A percentile compares a stretch with the other conserved stretches of the same genome.
Evolutionary conservation across 2,888 invertebrate species (phyloP).

Genomic region (Ditula angustiorana): DNA sequence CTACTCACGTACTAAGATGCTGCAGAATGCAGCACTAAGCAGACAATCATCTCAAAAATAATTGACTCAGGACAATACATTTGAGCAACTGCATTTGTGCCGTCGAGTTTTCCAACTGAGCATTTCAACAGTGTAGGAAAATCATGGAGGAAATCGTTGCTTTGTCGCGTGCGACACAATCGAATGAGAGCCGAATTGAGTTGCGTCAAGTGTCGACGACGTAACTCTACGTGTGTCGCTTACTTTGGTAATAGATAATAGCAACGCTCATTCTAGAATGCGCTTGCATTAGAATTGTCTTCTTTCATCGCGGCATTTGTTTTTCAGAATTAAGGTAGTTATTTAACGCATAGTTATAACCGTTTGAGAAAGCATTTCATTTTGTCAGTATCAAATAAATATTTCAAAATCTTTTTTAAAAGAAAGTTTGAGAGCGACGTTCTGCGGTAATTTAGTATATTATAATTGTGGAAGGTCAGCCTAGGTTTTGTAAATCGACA

Average conservation of each 20-base stretch:
- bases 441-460: no score
- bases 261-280: background rate
- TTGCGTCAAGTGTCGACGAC: slow-evolving; percentile 13
- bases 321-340: no score
- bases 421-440: no score
- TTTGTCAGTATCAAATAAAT: no score
- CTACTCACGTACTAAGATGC: background rate
- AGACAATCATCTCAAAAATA: slow-evolving; percentile 30
- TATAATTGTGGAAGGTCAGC: no score
- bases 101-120: slow-evolving; percentile 40
- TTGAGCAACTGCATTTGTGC: slow-evolving; percentile 10
- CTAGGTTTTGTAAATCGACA: no score
- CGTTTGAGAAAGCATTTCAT: no score
- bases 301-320: background rate
- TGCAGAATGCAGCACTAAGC: background rate
- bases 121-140: slow-evolving; percentile 63
- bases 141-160: slow-evolving; percentile 46
- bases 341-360: no score
- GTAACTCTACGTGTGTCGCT: slow-evolving; percentile 2
- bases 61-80: slow-evolving; percentile 26
- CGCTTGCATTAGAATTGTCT: background rate
- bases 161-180: slow-evolving; percentile 25
- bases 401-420: no score
- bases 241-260: slow-evolving; percentile 3
- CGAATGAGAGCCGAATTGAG: slow-evolving; percentile 34